Base-by-base conservation (phyloP, 2,113 vertebrate genomes). In the Chelonoidis abingdonii region DNA sequence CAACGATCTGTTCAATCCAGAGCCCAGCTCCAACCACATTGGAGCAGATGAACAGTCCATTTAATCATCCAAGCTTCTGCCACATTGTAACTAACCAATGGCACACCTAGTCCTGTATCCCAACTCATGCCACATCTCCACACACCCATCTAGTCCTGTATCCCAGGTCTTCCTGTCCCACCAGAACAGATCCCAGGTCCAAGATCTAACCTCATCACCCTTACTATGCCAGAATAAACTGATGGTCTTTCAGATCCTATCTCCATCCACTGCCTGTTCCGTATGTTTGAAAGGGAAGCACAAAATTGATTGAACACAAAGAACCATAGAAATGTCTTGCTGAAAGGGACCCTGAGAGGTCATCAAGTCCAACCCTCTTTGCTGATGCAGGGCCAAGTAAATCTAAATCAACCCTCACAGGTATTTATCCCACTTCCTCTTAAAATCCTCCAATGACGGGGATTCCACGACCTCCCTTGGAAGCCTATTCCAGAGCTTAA, bases 121-220 rank as follows among this genome's bases (percentile, higher is more conserved):
- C 2, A 3, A 1, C n/a, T 27, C 35, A 53, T 0, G 2, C 84
- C 6, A 10, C 11, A 24, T 0, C 38, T 29, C 49, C 92, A 12
- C 1, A 1, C 75, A 25, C 83, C 88, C 53, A 12, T 29, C 82
- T 56, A 31, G 41, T 65, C 31, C 65, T 49, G 54, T 41, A 50
- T 35, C 85, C 89, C 78, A 35, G 44, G 35, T 22, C 69, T 80
- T 47, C 41, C 91, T 83, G 83, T 79, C 91, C 47, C 44, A 50
- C 1, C 91, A 9, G 0, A 0, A 0, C 62, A 72, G 44, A 19
- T 41, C 85, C 93, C 78, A 13, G 44, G 69, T 38, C 69, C 85
- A n/a, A 57, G 1, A 16, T 89, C 24, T 44, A 76, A 44, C 38
- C 35, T n/a, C n/a, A 22, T 78, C 22, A 27, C 41, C 24, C 22